These are phyloP conservation scores for Brotula barbata DNA, from an alignment of 2,797 vertebrate species.

Conservation along the genomic window DNA sequence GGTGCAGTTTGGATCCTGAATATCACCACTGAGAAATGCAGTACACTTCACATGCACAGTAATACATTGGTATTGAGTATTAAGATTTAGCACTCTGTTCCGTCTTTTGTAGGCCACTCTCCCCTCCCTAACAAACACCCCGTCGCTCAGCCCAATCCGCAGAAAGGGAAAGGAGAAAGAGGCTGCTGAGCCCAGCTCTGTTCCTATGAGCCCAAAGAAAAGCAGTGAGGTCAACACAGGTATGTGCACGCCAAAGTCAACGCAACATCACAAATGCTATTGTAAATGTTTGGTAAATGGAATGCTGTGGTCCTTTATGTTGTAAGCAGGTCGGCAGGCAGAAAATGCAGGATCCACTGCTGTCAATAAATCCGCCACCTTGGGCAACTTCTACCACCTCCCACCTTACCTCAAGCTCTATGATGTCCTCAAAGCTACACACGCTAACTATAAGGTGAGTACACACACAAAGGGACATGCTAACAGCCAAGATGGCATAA, in stretches of 20 bases:
- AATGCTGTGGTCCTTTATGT: slow-evolving; percentile 1
- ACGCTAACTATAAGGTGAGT: slow-evolving; percentile 94
- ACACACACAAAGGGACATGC: not conserved
- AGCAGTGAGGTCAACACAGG: slow-evolving; percentile 85
- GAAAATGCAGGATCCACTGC: slow-evolving; percentile 83
- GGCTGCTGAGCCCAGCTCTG: slow-evolving; percentile 76
- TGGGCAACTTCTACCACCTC: slow-evolving; percentile 95
- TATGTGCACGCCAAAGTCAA: slow-evolving; percentile 46
- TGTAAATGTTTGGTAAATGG: not conserved
- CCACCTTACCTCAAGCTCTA: slow-evolving; percentile 95
- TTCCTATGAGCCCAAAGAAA: slow-evolving; percentile 94
- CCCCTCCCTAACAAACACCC: slow-evolving; percentile 91
- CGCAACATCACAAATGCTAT: not conserved
- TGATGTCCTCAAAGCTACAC: slow-evolving; percentile 96
- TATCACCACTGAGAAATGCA: no score
- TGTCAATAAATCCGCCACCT: slow-evolving; percentile 87
- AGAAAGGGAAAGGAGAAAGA: slow-evolving; percentile 96
- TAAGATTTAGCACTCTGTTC: slow-evolving; percentile 1
- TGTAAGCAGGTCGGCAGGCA: slow-evolving; percentile 82
- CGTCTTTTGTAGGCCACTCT: slow-evolving; percentile 82
- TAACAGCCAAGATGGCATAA: not conserved
- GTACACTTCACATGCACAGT: no score
- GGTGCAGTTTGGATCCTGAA: no score
- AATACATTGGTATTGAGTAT: not conserved
- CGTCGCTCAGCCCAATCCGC: slow-evolving; percentile 95